Base-by-base conservation (phyloP, 1,140 invertebrate species). In the Manduca sexta region DNA sequence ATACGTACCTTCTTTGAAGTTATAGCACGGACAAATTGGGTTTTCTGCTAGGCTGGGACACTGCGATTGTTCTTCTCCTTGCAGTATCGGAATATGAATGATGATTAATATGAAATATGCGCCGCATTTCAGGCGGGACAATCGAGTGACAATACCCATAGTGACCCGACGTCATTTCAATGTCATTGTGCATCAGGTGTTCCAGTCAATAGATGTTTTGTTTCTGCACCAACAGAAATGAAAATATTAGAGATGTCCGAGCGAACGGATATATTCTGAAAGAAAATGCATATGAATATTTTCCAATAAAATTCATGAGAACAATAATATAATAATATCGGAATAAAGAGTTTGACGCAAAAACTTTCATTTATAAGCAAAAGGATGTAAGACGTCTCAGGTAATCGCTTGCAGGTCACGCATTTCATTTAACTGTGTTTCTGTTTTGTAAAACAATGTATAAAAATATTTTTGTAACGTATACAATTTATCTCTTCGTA, bases 11-110 rank as follows among this genome's bases (percentile, higher is more conserved):
- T 96, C 94, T 76, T 96, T 94, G 74, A 96, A 94, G 83, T 94
- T 93, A 87, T 96, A 96, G 82, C 95, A 97, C 0, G 94, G 93
- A 84, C 95, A 97, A 58, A 90, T 91, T 11, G 92, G 91, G 70
- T 91, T 93, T 57, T 91, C 90, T 56, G 90, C 83, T 60, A 92
- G 88, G 59, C 88, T 90, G 31, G 93, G 93, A 69, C 93, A 94
- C 49, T 89, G 86, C 30, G 87, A 80, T 52, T 83, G 75, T 61
- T 83, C 77, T 83, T 86, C 78, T 66, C 83, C 80, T 74, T 80
- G 78, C 63, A 83, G 75, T 77, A 82, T 84, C 64, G 60, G 80
- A 67, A 72, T 76, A 74, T 79, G 74, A 68, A 70, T 74, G 54
- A 80, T 70, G 53, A 83, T 68, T 56, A 83, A 62, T 64, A 80